These are phyloP conservation scores for Pitangus sulphuratus DNA, from an alignment of 2,797 vertebrate genomes.

Conservation along the genomic window DNA sequence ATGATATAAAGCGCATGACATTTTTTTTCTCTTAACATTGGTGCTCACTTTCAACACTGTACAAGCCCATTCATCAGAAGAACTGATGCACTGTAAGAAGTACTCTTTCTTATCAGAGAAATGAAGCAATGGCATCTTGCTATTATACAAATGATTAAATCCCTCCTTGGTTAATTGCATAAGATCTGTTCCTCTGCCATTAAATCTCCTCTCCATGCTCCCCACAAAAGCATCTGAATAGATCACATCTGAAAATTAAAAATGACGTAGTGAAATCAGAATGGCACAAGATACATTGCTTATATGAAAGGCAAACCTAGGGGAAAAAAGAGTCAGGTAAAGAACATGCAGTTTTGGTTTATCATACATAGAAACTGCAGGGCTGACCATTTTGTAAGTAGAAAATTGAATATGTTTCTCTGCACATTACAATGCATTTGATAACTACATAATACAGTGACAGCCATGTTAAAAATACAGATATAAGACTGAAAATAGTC, in stretches of 20 bases:
- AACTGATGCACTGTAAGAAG: conserved; percentile 66
- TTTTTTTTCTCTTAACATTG: conserved; percentile 55
- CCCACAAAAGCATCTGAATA: conserved; percentile 41
- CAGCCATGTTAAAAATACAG: neutral
- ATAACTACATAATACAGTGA: conserved; percentile 2
- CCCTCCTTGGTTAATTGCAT: conserved; percentile 58
- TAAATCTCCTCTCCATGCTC: neutral
- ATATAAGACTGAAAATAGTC: neutral
- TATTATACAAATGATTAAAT: conserved; percentile 70
- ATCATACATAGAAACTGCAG: neutral
- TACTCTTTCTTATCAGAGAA: conserved; percentile 67
- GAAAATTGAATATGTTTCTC: neutral
- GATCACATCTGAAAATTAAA: conserved; percentile 36
- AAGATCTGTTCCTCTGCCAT: conserved; percentile 51
- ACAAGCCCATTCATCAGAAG: conserved; percentile 65
- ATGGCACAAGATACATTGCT: conserved; percentile 8
- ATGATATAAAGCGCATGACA: conserved; percentile 39
- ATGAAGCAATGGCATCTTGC: conserved; percentile 56
- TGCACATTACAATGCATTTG: conserved; percentile 6
- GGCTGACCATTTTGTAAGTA: conserved; percentile 20
- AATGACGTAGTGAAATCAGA: conserved; percentile 1
- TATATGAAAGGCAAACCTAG: conserved; percentile 35
- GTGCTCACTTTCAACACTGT: conserved; percentile 53
- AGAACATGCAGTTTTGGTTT: neutral
- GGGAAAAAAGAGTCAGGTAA: neutral